These are phyloP conservation scores for Thymelicus sylvestris DNA, from an alignment of 2,888 invertebrate species.

Conservation along the genomic window DNA sequence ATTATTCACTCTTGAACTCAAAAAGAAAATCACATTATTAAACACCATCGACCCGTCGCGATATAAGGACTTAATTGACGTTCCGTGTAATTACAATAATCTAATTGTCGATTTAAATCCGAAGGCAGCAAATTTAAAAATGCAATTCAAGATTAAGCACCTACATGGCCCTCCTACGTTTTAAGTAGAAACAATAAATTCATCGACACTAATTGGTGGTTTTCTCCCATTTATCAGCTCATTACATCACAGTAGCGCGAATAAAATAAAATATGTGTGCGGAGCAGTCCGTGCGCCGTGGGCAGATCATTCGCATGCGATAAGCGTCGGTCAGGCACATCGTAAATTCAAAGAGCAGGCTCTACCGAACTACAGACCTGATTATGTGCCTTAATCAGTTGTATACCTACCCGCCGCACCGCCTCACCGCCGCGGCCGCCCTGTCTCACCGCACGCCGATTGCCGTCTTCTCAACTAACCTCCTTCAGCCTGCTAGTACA, in stretches of 20 bases:
- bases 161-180: conserved; percentile 81
- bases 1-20: not conserved
- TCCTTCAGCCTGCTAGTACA: not conserved
- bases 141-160: conserved; percentile 78
- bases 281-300: conserved; percentile 77
- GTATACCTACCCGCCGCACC: conserved; percentile 63
- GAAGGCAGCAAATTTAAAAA: conserved; percentile 70
- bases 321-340: conserved; percentile 84
- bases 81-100: conserved; percentile 62
- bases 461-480: conserved; percentile 3
- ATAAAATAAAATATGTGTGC: conserved; percentile 85
- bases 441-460: conserved; percentile 1
- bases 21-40: conserved; percentile 44
- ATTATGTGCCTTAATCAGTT: conserved; percentile 80
- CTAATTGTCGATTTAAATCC: conserved; percentile 71
- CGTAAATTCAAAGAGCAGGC: conserved; percentile 83
- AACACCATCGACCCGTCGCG: conserved; percentile 51
- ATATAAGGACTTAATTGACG: conserved; percentile 59
- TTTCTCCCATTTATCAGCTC: conserved; percentile 85
- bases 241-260: conserved; percentile 85
- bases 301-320: conserved; percentile 84
- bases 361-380: conserved; percentile 82
- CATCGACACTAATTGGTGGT: conserved; percentile 85
- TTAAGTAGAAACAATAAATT: conserved; percentile 85
- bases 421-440: conserved; percentile 11